phyloP scores from a whole-genome alignment of 1,140 invertebrate genomes.

The Euschistus heros region DNA sequence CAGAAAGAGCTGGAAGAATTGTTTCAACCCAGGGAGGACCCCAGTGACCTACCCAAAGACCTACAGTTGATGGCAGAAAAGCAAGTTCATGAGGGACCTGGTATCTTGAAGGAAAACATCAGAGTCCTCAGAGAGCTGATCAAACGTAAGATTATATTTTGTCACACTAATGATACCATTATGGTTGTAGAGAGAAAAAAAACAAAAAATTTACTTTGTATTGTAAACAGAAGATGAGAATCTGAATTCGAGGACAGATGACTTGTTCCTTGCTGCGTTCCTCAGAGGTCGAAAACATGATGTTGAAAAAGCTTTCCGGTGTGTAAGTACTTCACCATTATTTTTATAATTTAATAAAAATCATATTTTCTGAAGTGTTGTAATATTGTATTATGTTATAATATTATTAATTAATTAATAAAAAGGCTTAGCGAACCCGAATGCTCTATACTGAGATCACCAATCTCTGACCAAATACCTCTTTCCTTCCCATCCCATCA shows the following conservation, averaged over 20 bases:
- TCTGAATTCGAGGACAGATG: constrained; percentile 37
- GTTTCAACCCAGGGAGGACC: constrained; percentile 27
- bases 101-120: constrained; percentile 28
- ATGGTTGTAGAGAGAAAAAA: neutral
- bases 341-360: too few relatives aligned
- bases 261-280: constrained; percentile 44
- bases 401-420: too few relatives aligned
- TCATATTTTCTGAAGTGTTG: too few relatives aligned
- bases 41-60: constrained; percentile 25
- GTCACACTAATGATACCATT: neutral
- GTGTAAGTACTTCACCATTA: constrained; percentile 34
- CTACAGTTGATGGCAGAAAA: constrained; percentile 24
- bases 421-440: too few relatives aligned
- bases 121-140: constrained; percentile 29
- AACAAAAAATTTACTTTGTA: neutral
- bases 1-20: constrained; percentile 21
- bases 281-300: constrained; percentile 44
- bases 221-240: constrained; percentile 24
- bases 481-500: too few relatives aligned
- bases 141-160: constrained; percentile 22
- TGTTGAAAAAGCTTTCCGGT: constrained; percentile 40
- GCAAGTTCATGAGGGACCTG: constrained; percentile 31
- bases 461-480: too few relatives aligned
- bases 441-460: too few relatives aligned
- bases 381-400: too few relatives aligned